phyloP scores from a whole-genome alignment of 2,113 vertebrate genomes.

The Syrrhaptes paradoxus region DNA sequence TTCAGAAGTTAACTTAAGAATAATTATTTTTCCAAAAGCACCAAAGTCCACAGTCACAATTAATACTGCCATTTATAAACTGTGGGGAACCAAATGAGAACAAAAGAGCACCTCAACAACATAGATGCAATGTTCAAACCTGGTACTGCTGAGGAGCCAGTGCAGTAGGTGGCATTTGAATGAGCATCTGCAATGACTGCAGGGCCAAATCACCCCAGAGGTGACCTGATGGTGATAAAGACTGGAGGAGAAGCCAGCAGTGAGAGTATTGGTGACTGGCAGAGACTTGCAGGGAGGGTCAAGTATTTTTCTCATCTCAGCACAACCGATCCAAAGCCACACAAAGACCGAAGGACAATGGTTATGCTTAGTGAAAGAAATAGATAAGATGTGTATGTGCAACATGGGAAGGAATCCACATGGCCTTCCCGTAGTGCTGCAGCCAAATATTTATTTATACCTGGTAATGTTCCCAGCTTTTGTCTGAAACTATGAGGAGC shows the following conservation, averaged over 20 bases:
- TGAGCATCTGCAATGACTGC: not conserved
- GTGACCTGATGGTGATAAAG: not conserved
- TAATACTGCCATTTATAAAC: not conserved
- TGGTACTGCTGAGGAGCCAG: not conserved
- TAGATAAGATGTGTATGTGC: fast-evolving
- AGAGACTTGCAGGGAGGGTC: not conserved
- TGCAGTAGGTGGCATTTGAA: fast-evolving
- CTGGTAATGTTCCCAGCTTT: not conserved
- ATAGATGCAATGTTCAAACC: not conserved
- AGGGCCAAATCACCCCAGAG: not conserved
- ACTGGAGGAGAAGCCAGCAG: not conserved
- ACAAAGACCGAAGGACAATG: not conserved
- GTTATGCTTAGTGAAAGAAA: not conserved
- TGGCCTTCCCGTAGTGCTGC: not conserved
- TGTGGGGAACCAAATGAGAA: not conserved
- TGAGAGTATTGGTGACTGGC: not conserved
- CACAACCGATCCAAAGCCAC: not conserved
- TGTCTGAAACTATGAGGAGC: not conserved
- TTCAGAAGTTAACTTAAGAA: not conserved
- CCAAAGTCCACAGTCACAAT: not conserved
- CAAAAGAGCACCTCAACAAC: not conserved
- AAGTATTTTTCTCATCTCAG: not conserved
- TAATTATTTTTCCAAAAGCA: not conserved
- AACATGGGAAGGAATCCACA: not conserved
- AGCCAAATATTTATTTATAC: not conserved